Evolutionary conservation across 2,113 vertebrate species (phyloP).

Genomic region (Pica pica): DNA sequence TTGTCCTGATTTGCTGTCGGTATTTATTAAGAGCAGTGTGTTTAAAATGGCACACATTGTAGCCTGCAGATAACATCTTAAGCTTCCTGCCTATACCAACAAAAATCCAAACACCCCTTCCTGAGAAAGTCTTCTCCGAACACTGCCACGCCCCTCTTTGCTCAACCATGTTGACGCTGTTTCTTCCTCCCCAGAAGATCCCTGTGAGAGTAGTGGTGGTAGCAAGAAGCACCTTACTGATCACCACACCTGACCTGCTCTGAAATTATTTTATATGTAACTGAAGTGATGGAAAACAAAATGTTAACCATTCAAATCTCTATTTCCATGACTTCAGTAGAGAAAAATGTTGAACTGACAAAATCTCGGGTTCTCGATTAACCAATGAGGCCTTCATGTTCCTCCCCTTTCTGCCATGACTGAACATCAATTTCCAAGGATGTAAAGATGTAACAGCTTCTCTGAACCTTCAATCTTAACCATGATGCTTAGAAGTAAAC

Average conservation of each 20-base stretch:
- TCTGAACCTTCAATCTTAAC: not conserved
- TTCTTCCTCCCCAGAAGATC: not conserved
- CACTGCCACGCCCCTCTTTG: not conserved
- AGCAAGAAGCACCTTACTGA: not conserved
- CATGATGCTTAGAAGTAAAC: not conserved
- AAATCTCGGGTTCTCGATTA: not conserved
- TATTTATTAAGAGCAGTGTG: conserved; percentile 67
- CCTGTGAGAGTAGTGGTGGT: not conserved
- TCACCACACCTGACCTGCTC: not conserved
- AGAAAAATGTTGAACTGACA: not conserved
- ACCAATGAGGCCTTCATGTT: not conserved
- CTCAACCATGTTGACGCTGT: not conserved
- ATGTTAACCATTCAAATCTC: not conserved
- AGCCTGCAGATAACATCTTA: conserved; percentile 65
- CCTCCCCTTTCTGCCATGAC: not conserved
- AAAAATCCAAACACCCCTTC: conserved; percentile 4
- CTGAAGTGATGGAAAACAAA: not conserved
- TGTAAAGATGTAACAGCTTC: not conserved
- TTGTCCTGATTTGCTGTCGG: conserved; percentile 67
- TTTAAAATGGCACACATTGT: conserved; percentile 62
- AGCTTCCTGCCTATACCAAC: conserved; percentile 39
- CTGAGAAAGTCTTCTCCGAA: not conserved
- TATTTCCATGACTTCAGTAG: not conserved
- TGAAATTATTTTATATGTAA: not conserved
- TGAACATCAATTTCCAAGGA: not conserved